These are phyloP conservation scores for Sinelater perroti DNA, from an alignment of 2,888 invertebrate species.

Conservation along the genomic window DNA sequence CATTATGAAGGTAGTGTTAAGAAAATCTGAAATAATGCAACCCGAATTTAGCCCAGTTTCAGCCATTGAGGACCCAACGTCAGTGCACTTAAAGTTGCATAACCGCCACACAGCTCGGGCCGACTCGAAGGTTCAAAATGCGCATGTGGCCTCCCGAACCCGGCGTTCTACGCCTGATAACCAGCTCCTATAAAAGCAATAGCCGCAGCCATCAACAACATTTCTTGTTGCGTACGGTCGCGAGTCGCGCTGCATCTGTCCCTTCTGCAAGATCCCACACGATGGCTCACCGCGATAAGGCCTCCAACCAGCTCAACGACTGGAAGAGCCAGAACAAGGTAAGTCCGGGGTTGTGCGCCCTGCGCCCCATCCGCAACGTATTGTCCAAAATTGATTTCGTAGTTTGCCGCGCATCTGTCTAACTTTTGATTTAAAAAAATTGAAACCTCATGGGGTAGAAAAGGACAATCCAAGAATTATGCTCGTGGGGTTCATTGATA, in stretches of 20 bases:
- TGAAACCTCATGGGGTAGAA: not conserved
- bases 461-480: not conserved
- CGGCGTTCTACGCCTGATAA: constrained; percentile 16
- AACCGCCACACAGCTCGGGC: no score
- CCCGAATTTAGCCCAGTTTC: no score
- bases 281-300: constrained; percentile 46
- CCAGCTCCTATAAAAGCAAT: not conserved
- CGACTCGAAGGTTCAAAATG: not conserved
- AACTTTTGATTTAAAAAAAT: not conserved
- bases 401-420: not conserved
- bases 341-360: constrained; percentile 10
- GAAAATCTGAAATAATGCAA: no score
- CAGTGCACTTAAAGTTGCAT: no score
- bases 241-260: no score
- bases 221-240: not conserved
- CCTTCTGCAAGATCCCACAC: no score
- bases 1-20: no score
- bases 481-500: constrained; percentile 5
- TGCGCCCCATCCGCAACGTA: no score
- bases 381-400: not conserved
- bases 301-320: constrained; percentile 45
- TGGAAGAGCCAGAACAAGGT: constrained; percentile 47
- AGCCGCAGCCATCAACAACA: no score
- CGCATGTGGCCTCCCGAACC: constrained; percentile 11
- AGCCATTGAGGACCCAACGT: no score